Evolutionary conservation across 64 coral and sea anemone species (phyloP), one percentile per base, ranked within the genome.

Genomic region (Pocillopora damicornis): DNA sequence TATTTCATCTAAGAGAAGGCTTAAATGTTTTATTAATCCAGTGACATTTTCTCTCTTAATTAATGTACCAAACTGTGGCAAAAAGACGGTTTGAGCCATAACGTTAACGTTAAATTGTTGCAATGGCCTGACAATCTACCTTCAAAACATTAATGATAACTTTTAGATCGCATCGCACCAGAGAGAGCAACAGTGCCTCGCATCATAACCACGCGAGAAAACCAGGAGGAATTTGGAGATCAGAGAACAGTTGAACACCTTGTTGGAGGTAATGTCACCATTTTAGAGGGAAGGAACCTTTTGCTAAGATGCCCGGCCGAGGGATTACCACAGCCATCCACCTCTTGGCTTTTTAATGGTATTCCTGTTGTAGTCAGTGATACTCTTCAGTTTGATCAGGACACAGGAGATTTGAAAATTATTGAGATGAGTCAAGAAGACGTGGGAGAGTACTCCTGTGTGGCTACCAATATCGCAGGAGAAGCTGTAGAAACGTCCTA

Each of bases 211-310:
- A 88, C 88, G 8, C 17, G 78, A n/a, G 58, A 78, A 83, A 68
- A 83, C 60, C 51, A 63, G 3, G 22, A 59, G 11, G 18, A 71
- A 37, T 18, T 80, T 14, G 91, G 68, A 35, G 75, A 83, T 18
- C 60, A 60, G 25, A 93, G 82, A 71, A 58, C 75, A 65, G 17
- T 93, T n/a, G 73, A 88, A 51, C 86, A 88, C 11, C 63, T 73
- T 8, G 37, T 95, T 16, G 94, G 94, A 13, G 91, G 94, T 30
- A 96, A 96, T 59, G 73, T 96, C 1, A 96, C 87, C 9, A 90
- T 96, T 12, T 35, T 96, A 20, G 94, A 96, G 7, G 94, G 94
- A n/a, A 92, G 75, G 57, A 87, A 96, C 83, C 82, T 96, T 26
- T 15, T 87, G 60, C 84, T 96, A 45, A 76, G 68, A 16, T 96